These are phyloP conservation scores for Porphyrio hochstetteri DNA, from an alignment of 2,113 vertebrate genomes.

Conservation along the genomic window DNA sequence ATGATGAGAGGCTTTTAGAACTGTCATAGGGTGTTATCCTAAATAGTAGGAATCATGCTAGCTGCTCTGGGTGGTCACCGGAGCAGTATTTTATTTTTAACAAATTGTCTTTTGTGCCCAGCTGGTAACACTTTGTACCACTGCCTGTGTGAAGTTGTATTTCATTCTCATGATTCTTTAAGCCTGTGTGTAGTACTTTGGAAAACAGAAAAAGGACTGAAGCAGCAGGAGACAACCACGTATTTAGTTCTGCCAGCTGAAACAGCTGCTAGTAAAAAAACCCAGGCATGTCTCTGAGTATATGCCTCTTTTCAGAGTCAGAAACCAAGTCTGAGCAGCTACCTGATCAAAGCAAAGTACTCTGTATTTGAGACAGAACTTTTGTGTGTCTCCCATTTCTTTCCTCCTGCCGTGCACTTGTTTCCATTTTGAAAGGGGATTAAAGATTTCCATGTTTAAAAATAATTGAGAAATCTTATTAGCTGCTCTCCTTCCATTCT, in stretches of 20 bases:
- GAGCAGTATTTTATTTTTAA: background rate
- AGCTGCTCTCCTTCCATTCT: background rate
- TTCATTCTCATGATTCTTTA: conserved; percentile 3
- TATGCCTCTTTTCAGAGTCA: background rate
- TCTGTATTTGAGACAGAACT: background rate
- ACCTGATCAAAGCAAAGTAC: background rate
- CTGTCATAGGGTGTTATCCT: background rate
- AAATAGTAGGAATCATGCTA: background rate
- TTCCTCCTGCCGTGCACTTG: background rate
- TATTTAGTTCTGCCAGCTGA: conserved; percentile 19
- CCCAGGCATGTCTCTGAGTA: fast-evolving
- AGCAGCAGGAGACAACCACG: background rate
- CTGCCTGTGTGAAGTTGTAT: background rate
- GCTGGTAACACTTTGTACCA: conserved; percentile 30
- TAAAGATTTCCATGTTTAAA: conserved; percentile 17
- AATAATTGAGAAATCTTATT: conserved; percentile 3
- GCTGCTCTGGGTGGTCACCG: conserved; percentile 18
- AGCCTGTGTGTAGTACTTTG: conserved; percentile 13
- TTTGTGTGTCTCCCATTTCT: background rate
- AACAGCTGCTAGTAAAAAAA: background rate
- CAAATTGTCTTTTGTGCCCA: background rate
- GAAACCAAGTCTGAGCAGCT: background rate
- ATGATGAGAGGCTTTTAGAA: background rate
- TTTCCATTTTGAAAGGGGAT: conserved; percentile 4
- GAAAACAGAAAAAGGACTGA: background rate